A percentile compares a stretch with the other conserved stretches of the same genome.
Evolutionary conservation across 1,140 invertebrate genomes (phyloP).

Genomic region (Microplitis demolitor): DNA sequence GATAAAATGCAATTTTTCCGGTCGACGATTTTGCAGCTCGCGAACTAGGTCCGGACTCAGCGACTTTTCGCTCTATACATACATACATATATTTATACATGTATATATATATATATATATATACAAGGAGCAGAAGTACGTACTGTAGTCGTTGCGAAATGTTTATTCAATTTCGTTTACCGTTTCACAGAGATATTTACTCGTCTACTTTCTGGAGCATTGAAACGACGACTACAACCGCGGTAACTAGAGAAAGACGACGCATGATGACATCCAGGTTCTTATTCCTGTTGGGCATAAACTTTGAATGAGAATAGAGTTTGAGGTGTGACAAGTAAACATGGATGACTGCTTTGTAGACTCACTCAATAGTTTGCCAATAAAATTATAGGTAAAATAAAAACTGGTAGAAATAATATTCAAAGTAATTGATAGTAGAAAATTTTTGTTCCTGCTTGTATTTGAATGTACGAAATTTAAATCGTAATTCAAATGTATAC

Average conservation of each 20-base stretch:
- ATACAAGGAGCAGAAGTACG: neutral
- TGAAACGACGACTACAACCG: too few relatives aligned
- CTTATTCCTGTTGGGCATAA: conserved; percentile 2
- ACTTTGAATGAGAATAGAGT: neutral
- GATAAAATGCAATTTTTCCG: conserved; percentile 56
- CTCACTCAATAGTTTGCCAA: neutral
- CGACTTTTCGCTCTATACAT: conserved; percentile 58
- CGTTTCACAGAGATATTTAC: conserved; percentile 52
- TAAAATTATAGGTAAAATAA: too few relatives aligned
- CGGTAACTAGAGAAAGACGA: neutral
- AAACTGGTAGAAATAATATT: too few relatives aligned
- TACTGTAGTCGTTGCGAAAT: conserved; percentile 49
- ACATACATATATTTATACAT: conserved; percentile 48
- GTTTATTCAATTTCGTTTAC: conserved; percentile 60
- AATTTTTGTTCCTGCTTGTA: too few relatives aligned
- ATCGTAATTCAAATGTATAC: too few relatives aligned
- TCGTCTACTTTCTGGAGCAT: conserved; percentile 35
- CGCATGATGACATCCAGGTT: neutral
- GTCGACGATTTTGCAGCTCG: conserved; percentile 40
- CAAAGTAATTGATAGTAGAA: too few relatives aligned
- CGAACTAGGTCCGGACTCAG: conserved; percentile 44
- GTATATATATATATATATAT: conserved; percentile 34
- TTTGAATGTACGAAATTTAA: too few relatives aligned
- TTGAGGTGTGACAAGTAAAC: neutral
- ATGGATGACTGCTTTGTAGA: neutral